A percentile compares a stretch with the other conserved stretches of the same genome.
Conservation (phyloP, 2,797 vertebrate genomes). For the Scyliorhinus canicula region DNA sequence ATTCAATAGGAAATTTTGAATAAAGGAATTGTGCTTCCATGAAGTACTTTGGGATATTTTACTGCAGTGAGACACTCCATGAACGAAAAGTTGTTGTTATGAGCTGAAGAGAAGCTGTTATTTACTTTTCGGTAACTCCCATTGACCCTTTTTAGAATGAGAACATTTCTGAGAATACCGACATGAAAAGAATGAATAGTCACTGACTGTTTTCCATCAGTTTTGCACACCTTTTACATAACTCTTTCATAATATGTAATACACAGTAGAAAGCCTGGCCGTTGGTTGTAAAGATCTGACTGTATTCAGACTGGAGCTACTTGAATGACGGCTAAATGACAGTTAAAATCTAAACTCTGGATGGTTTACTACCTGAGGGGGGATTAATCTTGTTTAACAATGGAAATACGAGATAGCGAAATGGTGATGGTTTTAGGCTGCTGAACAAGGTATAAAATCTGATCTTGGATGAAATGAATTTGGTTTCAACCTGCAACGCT, state of each 20-base stretch:
- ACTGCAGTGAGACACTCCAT: not conserved
- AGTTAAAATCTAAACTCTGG: constrained; percentile 23
- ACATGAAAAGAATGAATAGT: not conserved
- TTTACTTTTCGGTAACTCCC: constrained; percentile 1
- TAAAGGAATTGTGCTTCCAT: not conserved
- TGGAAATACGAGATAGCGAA: constrained; percentile 25
- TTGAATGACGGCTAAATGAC: constrained; percentile 18
- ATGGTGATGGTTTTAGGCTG: constrained; percentile 13
- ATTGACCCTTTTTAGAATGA: not conserved
- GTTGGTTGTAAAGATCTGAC: constrained; percentile 19
- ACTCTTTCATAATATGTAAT: not conserved
- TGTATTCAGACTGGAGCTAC: constrained; percentile 26
- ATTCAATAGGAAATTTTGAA: no score
- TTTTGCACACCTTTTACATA: not conserved
- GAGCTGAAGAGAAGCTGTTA: not conserved
- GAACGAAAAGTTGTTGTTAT: not conserved
- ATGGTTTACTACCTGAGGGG: constrained; percentile 34
- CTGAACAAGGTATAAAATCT: constrained; percentile 7
- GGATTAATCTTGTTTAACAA: constrained; percentile 22
- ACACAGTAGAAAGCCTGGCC: constrained; percentile 12
- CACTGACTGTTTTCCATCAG: not conserved
- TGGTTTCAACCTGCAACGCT: not conserved
- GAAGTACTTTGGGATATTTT: not conserved
- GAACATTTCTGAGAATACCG: not conserved
- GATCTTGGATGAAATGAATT: constrained; percentile 22